Base-by-base conservation (phyloP, 2,797 vertebrate genomes). In the Onychomys torridus region DNA sequence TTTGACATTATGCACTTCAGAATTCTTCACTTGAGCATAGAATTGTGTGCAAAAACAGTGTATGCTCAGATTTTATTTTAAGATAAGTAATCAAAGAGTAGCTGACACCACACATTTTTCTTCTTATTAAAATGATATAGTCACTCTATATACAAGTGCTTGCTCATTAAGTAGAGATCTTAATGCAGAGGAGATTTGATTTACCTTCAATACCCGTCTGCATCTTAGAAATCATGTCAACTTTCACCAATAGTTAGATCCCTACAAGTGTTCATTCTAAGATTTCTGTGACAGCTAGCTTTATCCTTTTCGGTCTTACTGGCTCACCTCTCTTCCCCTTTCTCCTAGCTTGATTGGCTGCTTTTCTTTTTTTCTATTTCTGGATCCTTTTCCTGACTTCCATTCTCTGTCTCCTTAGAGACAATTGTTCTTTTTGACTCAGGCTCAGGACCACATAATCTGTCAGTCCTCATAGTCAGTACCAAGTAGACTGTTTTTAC, bases 61-160 rank as follows among this genome's bases (percentile, higher is more conserved):
- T 89, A 11, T 76, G 32, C 94, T 87, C 49, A 94, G 78, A 96
- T 89, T 78, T 88, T 90, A 40, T 59, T 79, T 83, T 94, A 59
- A 88, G 83, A 71, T 85, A 32, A 87, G 90, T 71, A 55, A 55
- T 55, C 55, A 55, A 5, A 16, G 37, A 95, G 16, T 88, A 85
- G 49, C 5, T 78, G 46, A 77, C 13, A 73, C 55, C 21, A 79
- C 21, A 11, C n/a, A 69, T 81, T 91, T 93, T 85, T 14, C 79
- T 93, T 82, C 73, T 92, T 73, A 86, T 10, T 85, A 57, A 75
- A 69, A 52, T 52, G 14, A 52, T 52, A 52, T 52, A 32, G 46
- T 61, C 29, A 63, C 34, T 27, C 3, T 67, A 12, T 37, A n/a
- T 10, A 57, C 16, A 91, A 90, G 32, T 91, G 46, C 57, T 83